Base-by-base conservation (phyloP, 2,888 invertebrate genomes). In the Chymomyza amoena region DNA sequence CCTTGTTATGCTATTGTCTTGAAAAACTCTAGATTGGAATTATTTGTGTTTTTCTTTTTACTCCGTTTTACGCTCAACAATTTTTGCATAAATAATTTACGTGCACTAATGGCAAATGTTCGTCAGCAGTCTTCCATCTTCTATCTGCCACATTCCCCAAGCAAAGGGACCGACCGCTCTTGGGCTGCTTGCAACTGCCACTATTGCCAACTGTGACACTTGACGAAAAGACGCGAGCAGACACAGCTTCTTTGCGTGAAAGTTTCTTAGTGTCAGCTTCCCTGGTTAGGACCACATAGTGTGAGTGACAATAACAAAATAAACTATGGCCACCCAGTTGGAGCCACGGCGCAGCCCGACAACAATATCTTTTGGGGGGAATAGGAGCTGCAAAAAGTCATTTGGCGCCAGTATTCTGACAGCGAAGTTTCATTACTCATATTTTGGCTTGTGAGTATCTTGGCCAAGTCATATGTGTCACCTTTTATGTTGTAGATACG, bases 81-180 rank as follows among this genome's bases (percentile, higher is more conserved):
- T 64, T 61, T 68, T 66, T 70, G 70, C 70, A 75, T 75, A 75
- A 72, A 75, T 75, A 70, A 75, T 70, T 66, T 68, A 69, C 65
- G 60, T 68, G 66, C 75, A 61, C 67, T 75, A 75, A 75, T 75
- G 75, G 72, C 54, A 56, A 64, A 61, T 64, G 64, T 32, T 32
- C 15, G 60, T 60, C 60, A 32, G 39, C 36, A 15, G 60, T n/a
- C 20, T 56, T 20, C 1, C 36, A 2, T 45, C 39, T n/a, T 20
- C 50, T 0, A 10, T 13, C 2, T 45, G 39, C 39, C 39, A 7
- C 39, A 45, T 10, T 45, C 39, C 39, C 39, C 6, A 45, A 10
- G 6, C 39, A 45, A 45, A 32, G 39, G 39, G 39, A 13, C 39
- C 6, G 39, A 13, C 39, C 6, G 39, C 9, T 10, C 39, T 13